phyloP scores from a whole-genome alignment of 2,888 invertebrate genomes.

The Chymomyza fuscimana region DNA sequence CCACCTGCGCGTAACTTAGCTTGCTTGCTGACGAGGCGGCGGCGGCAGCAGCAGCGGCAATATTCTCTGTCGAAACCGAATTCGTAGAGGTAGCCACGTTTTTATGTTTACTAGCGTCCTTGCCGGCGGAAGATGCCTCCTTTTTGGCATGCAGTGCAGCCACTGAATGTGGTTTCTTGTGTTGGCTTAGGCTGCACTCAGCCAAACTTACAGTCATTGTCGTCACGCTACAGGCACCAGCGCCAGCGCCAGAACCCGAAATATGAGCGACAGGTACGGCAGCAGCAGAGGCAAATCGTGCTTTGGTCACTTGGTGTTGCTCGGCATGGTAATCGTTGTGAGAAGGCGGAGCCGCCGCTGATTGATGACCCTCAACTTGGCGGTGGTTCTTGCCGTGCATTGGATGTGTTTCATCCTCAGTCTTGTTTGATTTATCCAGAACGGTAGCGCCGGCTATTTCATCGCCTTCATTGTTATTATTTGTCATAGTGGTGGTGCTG shows the following conservation, averaged over 20 bases:
- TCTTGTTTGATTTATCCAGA: constrained; percentile 86
- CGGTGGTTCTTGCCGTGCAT: constrained; percentile 45
- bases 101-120: constrained; percentile 75
- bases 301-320: constrained; percentile 42
- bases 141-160: constrained; percentile 68
- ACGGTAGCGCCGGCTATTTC: constrained; percentile 78
- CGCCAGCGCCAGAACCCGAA: constrained; percentile 46
- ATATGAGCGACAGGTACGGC: constrained; percentile 23
- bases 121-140: constrained; percentile 46
- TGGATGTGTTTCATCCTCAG: constrained; percentile 80
- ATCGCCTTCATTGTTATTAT: constrained; percentile 22
- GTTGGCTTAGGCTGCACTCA: constrained; percentile 70
- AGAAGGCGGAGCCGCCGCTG: constrained; percentile 21
- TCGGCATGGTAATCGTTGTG: constrained; percentile 27
- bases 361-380: constrained; percentile 62
- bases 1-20: constrained; percentile 85
- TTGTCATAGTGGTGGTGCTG: constrained; percentile 37
- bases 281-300: constrained; percentile 21
- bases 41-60: constrained; percentile 49
- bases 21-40: constrained; percentile 55
- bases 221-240: constrained; percentile 69
- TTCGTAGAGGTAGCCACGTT: constrained; percentile 73
- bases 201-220: constrained; percentile 81
- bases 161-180: constrained; percentile 68
- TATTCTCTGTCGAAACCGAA: constrained; percentile 72